A percentile compares a stretch with the other conserved stretches of the same genome.
phyloP scores from a whole-genome alignment of 1,140 invertebrate genomes.

The Drosophila albomicans region DNA sequence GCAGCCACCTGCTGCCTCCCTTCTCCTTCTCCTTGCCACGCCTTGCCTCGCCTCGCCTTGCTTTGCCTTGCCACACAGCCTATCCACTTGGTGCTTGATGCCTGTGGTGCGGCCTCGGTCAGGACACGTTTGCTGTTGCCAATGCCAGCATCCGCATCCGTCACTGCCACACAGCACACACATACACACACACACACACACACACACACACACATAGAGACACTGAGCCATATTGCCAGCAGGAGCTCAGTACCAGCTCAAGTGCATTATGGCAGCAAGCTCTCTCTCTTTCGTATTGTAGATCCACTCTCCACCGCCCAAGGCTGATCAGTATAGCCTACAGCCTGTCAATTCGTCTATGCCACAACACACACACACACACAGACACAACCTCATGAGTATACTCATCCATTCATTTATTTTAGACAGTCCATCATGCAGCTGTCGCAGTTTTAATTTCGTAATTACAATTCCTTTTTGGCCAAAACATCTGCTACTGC shows the following conservation, averaged over 20 bases:
- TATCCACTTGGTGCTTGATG: slow-evolving; percentile 40
- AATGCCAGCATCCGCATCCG: slow-evolving; percentile 64
- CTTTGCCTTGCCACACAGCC: slow-evolving; percentile 12
- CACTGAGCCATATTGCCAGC: slow-evolving; percentile 25
- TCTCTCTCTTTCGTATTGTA: slow-evolving; percentile 26
- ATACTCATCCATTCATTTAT: slow-evolving; percentile 69
- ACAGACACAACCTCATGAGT: background rate
- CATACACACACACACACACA: background rate
- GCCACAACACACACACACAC: slow-evolving; percentile 36
- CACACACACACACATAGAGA: background rate
- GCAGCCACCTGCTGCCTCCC: slow-evolving; percentile 23
- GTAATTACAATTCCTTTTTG: slow-evolving; percentile 75
- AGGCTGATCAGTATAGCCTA: slow-evolving; percentile 27
- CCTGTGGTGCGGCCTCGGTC: slow-evolving; percentile 70
- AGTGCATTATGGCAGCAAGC: slow-evolving; percentile 40
- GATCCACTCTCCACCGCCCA: slow-evolving; percentile 26
- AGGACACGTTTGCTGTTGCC: slow-evolving; percentile 64
- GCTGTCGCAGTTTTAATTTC: slow-evolving; percentile 78
- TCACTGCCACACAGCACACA: slow-evolving; percentile 46
- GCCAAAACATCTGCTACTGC: slow-evolving; percentile 12
- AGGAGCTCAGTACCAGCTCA: slow-evolving; percentile 55
- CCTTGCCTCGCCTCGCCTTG: background rate
- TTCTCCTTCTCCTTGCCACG: background rate
- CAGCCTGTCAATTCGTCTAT: slow-evolving; percentile 49
- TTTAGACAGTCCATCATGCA: slow-evolving; percentile 77